Base-by-base conservation (phyloP, 2,797 vertebrate genomes). In the Melanotaenia trifasciata region DNA sequence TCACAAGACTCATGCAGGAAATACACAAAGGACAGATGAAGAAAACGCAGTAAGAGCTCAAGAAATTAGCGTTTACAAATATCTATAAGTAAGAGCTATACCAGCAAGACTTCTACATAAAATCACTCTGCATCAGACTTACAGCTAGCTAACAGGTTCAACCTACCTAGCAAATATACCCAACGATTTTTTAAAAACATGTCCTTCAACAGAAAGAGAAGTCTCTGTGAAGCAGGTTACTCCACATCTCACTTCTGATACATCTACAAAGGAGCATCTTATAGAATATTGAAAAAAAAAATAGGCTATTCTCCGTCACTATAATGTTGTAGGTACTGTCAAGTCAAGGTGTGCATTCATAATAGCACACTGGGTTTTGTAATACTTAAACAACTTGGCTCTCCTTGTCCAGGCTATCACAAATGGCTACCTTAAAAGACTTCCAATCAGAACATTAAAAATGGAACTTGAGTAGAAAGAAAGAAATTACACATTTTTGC, bases 181-280 rank as follows among this genome's bases (percentile, higher is more conserved):
- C 83, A 88, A 87, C n/a, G n/a, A 87, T 86, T 82, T 84, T 64
- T 65, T 50, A 81, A 79, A 69, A 40, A 40, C 22, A 74, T 32
- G 35, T 79, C 64, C 60, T 28, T 68, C 47, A 33, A 56, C 51
- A 77, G 36, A 76, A 70, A 70, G 12, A 79, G 26, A 76, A 28
- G 72, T 20, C 56, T 6, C 24, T 40, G 50, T 56, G 40, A 47
- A 61, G 47, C 16, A 26, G 14, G 38, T 53, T 57, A 22, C 26
- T 50, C 26, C n/a, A 43, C 6, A 16, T 14, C 36, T 78, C 72
- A 70, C 32, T 69, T 26, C 51, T 7, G 0, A 57, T 20, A 36
- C 35, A 36, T 2, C 35, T 36, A 11, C 35, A 60, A 59, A 66
- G 20, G 1, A 58, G 47, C 18, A 50, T 51, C n/a, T 24, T 22